These are phyloP conservation scores for Danio aesculapii DNA, from an alignment of 2,797 vertebrate genomes.

Conservation along the genomic window DNA sequence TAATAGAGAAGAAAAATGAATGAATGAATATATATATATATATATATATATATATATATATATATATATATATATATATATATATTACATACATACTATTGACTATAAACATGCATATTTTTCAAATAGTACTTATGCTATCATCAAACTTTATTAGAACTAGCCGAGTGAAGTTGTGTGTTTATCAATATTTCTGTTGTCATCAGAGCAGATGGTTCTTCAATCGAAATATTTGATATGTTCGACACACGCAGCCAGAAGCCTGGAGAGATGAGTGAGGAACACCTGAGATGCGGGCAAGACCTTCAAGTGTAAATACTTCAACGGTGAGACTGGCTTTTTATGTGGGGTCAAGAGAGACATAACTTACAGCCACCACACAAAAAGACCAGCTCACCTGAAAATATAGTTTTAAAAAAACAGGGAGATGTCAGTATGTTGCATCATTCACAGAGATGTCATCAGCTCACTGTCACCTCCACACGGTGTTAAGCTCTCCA, in stretches of 20 bases:
- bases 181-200: too few species aligned
- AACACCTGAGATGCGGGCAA: not conserved
- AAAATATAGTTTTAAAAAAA: slow-evolving; percentile 9
- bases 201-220: too few species aligned
- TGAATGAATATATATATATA: too few species aligned
- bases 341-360: slow-evolving; percentile 10
- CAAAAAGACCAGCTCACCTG: not conserved
- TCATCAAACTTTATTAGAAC: too few species aligned
- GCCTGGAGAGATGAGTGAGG: not conserved
- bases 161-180: too few species aligned
- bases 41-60: too few species aligned
- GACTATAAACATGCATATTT: too few species aligned
- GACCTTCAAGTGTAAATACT: not conserved
- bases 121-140: too few species aligned
- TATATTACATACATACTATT: too few species aligned
- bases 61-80: too few species aligned
- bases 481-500: not conserved
- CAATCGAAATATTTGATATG: too few species aligned
- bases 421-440: slow-evolving; percentile 33
- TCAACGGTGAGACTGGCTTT: slow-evolving; percentile 9
- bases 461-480: slow-evolving; percentile 30
- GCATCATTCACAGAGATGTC: slow-evolving; percentile 37
- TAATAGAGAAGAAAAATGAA: too few species aligned
- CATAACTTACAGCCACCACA: not conserved
- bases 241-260: not conserved